Base-by-base conservation (phyloP, 2,888 invertebrate genomes). In the Morpho deidamia region DNA sequence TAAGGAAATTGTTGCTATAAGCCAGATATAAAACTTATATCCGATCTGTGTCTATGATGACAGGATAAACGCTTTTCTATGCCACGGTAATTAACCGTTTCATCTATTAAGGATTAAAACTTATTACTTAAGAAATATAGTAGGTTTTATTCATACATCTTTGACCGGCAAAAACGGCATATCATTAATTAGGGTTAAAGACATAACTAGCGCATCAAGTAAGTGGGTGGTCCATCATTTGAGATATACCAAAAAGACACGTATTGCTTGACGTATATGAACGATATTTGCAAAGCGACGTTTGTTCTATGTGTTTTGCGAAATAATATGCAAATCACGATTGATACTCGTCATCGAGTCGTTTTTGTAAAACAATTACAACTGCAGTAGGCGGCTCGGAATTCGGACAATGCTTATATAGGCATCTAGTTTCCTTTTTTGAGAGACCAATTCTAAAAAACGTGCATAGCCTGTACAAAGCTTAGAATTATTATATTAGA, bases 291-390 rank as follows among this genome's bases (percentile, higher is more conserved):
- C 42, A 40, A 38, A 38, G 42, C 50, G 2, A 38, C 39, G 5
- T 10, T 42, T 12, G 46, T 34, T 53, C 14, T 47, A 68, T 68
- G 70, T 67, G 70, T 71, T 65, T 68, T 71, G 69, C 68, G 74
- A 73, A 73, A 69, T 69, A 61, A 65, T 70, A 81, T 81, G 80
- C 77, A 78, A 82, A 82, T 80, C 67, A 74, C 72, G 71, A 71
- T 32, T 47, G 40, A 35, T 41, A 38, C 50, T 70, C 63, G 80
- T 78, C 77, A 81, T 81, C 77, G 74, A 72, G 63, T 63, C 59
- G 73, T 80, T 82, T 81, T 83, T 79, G 67, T 76, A 70, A 67
- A 59, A 57, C 55, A 60, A 62, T 62, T 58, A 58, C 32, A 41
- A 58, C 57, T 44, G 51, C 58, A 55, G 65, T 63, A 53, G 63